phyloP scores from a whole-genome alignment of 2,888 invertebrate genomes.

The Clunio marinus region DNA sequence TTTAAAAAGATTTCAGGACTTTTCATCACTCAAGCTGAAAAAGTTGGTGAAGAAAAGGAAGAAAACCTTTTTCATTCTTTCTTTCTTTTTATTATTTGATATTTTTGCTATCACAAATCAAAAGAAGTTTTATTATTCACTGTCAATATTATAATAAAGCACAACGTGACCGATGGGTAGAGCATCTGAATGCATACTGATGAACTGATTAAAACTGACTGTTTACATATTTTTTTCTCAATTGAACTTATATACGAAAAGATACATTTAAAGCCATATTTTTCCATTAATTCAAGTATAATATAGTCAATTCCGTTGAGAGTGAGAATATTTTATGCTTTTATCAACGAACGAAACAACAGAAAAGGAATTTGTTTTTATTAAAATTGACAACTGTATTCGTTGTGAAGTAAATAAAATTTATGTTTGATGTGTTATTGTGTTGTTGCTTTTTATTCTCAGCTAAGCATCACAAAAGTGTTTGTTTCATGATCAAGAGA shows the following conservation, averaged over 20 bases:
- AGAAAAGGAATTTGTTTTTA: constrained; percentile 30
- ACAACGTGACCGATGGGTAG: constrained; percentile 27
- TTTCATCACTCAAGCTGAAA: background rate
- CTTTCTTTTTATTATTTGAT: background rate
- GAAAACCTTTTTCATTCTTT: background rate
- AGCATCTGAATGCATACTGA: constrained; percentile 35
- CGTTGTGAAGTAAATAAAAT: background rate
- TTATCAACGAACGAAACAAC: constrained; percentile 20
- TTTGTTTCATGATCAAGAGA: background rate
- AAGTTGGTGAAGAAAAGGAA: background rate
- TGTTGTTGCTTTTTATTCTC: no score
- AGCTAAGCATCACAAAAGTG: no score
- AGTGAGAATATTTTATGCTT: constrained; percentile 3
- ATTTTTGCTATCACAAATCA: background rate
- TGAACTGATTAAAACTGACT: constrained; percentile 36
- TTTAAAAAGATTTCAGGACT: background rate
- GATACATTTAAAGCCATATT: constrained; percentile 36
- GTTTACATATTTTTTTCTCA: constrained; percentile 37
- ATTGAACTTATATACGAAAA: constrained; percentile 36
- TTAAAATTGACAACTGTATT: constrained; percentile 37
- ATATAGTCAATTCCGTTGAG: constrained; percentile 3
- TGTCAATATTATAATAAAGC: no score
- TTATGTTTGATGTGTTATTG: background rate
- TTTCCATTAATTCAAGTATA: constrained; percentile 36
- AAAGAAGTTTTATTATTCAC: no score